Evolutionary conservation across 2,113 vertebrate genomes (phyloP).

Genomic region (Globicephala melas): DNA sequence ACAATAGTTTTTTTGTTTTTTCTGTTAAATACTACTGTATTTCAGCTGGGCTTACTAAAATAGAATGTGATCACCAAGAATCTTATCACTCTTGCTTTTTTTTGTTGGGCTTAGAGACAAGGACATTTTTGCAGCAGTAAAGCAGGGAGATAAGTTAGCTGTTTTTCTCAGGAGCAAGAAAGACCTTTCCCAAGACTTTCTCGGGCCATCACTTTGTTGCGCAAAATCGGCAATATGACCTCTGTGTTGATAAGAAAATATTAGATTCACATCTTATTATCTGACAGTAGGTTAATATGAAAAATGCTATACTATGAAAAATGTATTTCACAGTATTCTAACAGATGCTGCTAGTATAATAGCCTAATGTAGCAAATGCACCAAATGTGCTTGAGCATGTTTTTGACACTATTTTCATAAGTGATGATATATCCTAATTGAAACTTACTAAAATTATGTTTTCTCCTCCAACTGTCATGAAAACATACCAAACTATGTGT

Average conservation of each 20-base stretch:
- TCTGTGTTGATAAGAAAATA: background rate
- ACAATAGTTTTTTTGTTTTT: background rate
- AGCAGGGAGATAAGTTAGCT: background rate
- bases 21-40: background rate
- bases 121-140: background rate
- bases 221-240: background rate
- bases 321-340: background rate
- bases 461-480: constrained; percentile 56
- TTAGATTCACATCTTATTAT: background rate
- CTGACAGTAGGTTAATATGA: background rate
- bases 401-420: constrained; percentile 63
- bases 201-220: background rate
- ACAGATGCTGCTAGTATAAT: constrained; percentile 47
- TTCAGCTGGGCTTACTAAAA: background rate
- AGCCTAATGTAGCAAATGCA: background rate
- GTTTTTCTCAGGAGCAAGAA: background rate
- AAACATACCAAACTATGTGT: constrained; percentile 43
- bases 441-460: constrained; percentile 63
- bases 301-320: constrained; percentile 14
- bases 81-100: background rate
- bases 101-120: background rate
- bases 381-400: constrained; percentile 22
- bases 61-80: background rate
- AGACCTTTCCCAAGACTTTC: background rate
- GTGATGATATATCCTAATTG: constrained; percentile 48